These are phyloP conservation scores for Vollenhovia emeryi DNA, from an alignment of 1,140 invertebrate genomes.

Conservation along the genomic window DNA sequence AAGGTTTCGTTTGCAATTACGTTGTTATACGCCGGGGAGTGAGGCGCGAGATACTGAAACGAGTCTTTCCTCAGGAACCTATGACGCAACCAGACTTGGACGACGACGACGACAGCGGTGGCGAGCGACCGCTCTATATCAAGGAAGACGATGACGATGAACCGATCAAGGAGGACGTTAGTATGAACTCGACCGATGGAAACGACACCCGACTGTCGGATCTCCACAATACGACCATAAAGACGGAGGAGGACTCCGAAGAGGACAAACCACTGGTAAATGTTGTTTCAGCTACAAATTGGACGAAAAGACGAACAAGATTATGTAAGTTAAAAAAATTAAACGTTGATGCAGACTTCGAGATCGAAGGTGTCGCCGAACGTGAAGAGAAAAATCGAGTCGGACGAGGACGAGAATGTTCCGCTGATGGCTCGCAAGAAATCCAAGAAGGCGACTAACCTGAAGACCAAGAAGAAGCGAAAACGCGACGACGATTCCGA, in stretches of 20 bases:
- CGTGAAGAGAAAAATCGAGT: slow-evolving; percentile 84
- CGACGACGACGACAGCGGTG: slow-evolving; percentile 84
- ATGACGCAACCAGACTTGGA: slow-evolving; percentile 81
- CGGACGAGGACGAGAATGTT: slow-evolving; percentile 88
- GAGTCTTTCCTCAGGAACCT: slow-evolving; percentile 69
- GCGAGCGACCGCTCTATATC: slow-evolving; percentile 81
- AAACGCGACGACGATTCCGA: slow-evolving; percentile 88
- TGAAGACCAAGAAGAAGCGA: slow-evolving; percentile 87
- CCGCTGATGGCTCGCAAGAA: slow-evolving; percentile 90
- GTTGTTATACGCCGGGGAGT: neutral
- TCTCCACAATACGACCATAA: slow-evolving; percentile 83
- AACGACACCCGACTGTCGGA: slow-evolving; percentile 84
- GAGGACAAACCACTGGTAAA: slow-evolving; percentile 92
- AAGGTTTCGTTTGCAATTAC: slow-evolving; percentile 29
- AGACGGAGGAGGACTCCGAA: slow-evolving; percentile 87
- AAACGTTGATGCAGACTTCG: slow-evolving; percentile 72
- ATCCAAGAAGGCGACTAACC: slow-evolving; percentile 88
- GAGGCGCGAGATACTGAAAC: neutral
- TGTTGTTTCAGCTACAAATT: slow-evolving; percentile 24
- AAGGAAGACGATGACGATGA: slow-evolving; percentile 83
- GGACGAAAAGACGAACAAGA: neutral
- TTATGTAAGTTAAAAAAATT: neutral
- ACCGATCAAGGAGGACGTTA: slow-evolving; percentile 75
- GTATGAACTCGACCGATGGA: slow-evolving; percentile 79
- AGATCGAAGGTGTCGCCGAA: slow-evolving; percentile 70